Conservation (phyloP, 1,140 invertebrate species). For the Harpegnathos saltator region DNA sequence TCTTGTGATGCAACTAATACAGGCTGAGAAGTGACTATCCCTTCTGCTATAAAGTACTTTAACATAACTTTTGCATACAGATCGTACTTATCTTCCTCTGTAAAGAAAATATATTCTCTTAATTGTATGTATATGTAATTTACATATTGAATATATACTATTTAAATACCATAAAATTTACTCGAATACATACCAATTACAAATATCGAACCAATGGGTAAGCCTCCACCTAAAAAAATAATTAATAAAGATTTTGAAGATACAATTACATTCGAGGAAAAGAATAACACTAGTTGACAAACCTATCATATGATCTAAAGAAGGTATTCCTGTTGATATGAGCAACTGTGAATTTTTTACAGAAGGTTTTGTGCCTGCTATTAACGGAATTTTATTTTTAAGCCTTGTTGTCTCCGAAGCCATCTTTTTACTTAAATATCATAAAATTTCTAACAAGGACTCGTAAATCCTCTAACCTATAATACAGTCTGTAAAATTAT, state of each 20-base stretch:
- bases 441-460: conserved; percentile 13
- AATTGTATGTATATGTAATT: background rate
- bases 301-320: conserved; percentile 90
- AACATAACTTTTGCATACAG: conserved; percentile 91
- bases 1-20: conserved; percentile 91
- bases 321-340: conserved; percentile 90
- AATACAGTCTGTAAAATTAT: no score
- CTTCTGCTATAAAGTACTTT: conserved; percentile 94
- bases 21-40: conserved; percentile 90
- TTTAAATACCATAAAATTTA: conserved; percentile 1
- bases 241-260: conserved; percentile 76
- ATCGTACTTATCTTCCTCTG: conserved; percentile 93
- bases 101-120: conserved; percentile 48
- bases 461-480: background rate
- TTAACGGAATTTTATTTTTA: conserved; percentile 77
- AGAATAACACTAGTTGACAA: conserved; percentile 45
- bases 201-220: conserved; percentile 88
- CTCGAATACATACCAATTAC: conserved; percentile 86
- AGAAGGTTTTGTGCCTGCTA: conserved; percentile 89
- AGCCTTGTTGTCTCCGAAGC: conserved; percentile 36
- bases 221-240: conserved; percentile 87
- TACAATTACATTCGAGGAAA: conserved; percentile 51
- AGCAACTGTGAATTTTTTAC: conserved; percentile 90
- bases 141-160: background rate
- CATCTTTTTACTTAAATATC: conserved; percentile 48